Percentiles rank a stretch among this genome's conserved stretches.
Conservation (phyloP, 2,888 invertebrate species). For the Sphinx pinastri region DNA sequence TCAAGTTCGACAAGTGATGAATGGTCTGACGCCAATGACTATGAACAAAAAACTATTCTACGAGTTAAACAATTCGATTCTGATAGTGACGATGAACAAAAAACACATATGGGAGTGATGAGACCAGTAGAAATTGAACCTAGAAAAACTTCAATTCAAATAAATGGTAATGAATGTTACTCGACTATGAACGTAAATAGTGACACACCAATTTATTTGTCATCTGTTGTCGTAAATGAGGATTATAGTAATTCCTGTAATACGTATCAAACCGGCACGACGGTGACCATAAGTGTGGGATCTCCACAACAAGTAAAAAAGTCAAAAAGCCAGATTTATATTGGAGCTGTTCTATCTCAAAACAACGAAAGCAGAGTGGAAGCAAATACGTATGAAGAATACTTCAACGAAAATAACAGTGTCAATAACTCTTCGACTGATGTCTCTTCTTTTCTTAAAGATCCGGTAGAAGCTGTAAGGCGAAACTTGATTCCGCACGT, state of each 20-base stretch:
- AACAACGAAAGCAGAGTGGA: conserved; percentile 55
- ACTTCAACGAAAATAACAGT: conserved; percentile 57
- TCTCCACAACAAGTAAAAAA: conserved; percentile 76
- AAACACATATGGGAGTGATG: conserved; percentile 48
- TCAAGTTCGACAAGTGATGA: conserved; percentile 80
- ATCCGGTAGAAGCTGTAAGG: conserved; percentile 90
- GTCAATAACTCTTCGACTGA: conserved; percentile 51
- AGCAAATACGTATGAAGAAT: conserved; percentile 74
- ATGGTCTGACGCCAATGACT: conserved; percentile 78
- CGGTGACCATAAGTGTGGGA: conserved; percentile 85
- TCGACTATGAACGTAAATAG: conserved; percentile 89
- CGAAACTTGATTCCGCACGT: conserved; percentile 90
- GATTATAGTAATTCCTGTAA: conserved; percentile 71
- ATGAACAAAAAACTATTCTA: conserved; percentile 74
- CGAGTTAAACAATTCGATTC: conserved; percentile 78
- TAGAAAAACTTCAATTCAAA: conserved; percentile 88
- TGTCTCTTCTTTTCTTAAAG: conserved; percentile 84
- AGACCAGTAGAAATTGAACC: conserved; percentile 68
- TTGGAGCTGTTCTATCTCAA: conserved; percentile 69
- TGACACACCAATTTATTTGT: conserved; percentile 88
- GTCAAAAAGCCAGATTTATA: conserved; percentile 80
- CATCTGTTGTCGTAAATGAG: conserved; percentile 89
- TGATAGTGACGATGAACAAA: conserved; percentile 70
- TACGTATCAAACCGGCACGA: conserved; percentile 82
- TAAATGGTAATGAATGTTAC: conserved; percentile 89